Conservation (phyloP, 2,113 vertebrate species). For the Ammospiza nelsoni region DNA sequence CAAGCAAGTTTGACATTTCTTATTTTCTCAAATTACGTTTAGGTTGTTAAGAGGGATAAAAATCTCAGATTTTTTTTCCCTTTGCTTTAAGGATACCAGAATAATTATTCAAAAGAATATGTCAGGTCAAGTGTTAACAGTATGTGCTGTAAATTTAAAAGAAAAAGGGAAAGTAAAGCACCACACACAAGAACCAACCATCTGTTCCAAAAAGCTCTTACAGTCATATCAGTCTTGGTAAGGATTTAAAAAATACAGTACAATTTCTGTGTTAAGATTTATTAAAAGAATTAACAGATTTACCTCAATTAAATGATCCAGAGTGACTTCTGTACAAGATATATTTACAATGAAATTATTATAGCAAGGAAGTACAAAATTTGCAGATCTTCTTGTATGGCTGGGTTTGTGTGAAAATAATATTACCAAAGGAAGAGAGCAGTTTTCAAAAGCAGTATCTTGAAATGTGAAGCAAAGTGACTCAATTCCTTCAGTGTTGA, state of each 20-base stretch:
- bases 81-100: slow-evolving; percentile 38
- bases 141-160: slow-evolving; percentile 45
- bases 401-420: background rate
- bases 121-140: slow-evolving; percentile 77
- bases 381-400: background rate
- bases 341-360: background rate
- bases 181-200: slow-evolving; percentile 68
- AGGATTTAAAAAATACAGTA: background rate
- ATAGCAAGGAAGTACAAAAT: background rate
- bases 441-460: background rate
- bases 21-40: slow-evolving; percentile 47
- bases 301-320: background rate
- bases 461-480: background rate
- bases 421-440: background rate
- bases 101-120: slow-evolving; percentile 68
- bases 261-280: background rate
- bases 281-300: background rate
- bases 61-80: slow-evolving; percentile 36
- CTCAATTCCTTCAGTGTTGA: background rate
- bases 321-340: background rate
- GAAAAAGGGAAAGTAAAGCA: background rate
- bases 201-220: slow-evolving; percentile 72
- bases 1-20: slow-evolving; percentile 35
- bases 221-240: background rate
- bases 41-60: slow-evolving; percentile 55